Percentiles rank a stretch among this genome's conserved stretches.
These are phyloP conservation scores for Eulacestoma nigropectus DNA, from an alignment of 2,113 vertebrate species.

Conservation along the genomic window DNA sequence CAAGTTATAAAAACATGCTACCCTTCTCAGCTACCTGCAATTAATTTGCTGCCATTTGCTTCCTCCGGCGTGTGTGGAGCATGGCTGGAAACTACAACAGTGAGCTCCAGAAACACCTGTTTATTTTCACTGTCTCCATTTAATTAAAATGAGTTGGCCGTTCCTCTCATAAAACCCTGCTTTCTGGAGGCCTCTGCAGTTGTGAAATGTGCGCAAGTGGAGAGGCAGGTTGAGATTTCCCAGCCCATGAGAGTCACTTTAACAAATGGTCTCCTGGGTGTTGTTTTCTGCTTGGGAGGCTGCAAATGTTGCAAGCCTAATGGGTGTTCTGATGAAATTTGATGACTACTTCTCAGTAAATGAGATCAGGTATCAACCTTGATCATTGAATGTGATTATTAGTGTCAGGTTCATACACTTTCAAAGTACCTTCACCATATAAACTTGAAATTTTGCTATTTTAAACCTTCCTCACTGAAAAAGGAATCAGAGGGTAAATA, in stretches of 20 bases:
- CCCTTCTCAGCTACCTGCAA: not conserved
- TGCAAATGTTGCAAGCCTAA: not conserved
- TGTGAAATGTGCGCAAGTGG: not conserved
- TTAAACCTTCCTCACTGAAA: not conserved
- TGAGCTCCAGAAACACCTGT: not conserved
- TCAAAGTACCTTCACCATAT: not conserved
- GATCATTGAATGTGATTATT: not conserved
- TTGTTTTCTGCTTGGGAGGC: not conserved
- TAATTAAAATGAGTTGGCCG: fast-evolving
- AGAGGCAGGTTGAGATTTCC: not conserved
- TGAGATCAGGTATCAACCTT: not conserved
- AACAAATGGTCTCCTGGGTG: not conserved
- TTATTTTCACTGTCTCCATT: not conserved
- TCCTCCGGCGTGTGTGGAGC: fast-evolving
- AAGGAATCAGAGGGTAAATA: not conserved
- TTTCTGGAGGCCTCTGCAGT: fast-evolving
- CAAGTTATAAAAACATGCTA: not conserved
- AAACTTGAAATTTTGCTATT: not conserved
- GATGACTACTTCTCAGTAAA: not conserved
- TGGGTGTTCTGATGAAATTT: not conserved
- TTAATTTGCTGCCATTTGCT: not conserved
- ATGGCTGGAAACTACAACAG: not conserved
- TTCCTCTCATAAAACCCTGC: not conserved
- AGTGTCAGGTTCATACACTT: not conserved
- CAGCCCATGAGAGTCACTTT: not conserved